Evolutionary conservation across 2,888 invertebrate genomes (phyloP).

Genomic region (Criorhina ranunculi): DNA sequence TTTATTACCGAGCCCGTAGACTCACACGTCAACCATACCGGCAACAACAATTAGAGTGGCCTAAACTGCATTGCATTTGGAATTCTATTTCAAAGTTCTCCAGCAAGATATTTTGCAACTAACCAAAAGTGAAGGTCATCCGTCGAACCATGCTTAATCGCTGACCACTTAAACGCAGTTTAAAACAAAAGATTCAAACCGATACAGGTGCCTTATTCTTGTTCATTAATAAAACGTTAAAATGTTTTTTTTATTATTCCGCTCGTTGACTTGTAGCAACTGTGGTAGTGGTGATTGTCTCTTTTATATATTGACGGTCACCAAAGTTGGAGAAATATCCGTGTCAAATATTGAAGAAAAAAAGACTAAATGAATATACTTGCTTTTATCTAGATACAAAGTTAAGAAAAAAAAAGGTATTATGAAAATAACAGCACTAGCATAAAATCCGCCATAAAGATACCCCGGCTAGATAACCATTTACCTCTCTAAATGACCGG

Average conservation of each 20-base stretch:
- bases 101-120: conserved; percentile 39
- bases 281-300: conserved; percentile 28
- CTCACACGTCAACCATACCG: not conserved
- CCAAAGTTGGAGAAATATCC: conserved; percentile 39
- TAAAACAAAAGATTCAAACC: conserved; percentile 51
- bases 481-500: conserved; percentile 59
- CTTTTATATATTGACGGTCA: conserved; percentile 44
- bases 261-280: not conserved
- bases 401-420: conserved; percentile 7
- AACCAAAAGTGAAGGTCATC: conserved; percentile 49
- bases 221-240: conserved; percentile 56
- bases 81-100: conserved; percentile 22
- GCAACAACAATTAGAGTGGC: conserved; percentile 6
- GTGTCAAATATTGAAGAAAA: conserved; percentile 54
- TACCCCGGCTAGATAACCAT: conserved; percentile 50
- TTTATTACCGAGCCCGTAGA: not conserved
- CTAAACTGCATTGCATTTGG: conserved; percentile 5
- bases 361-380: not conserved
- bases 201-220: conserved; percentile 44
- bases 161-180: conserved; percentile 25
- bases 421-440: conserved; percentile 33
- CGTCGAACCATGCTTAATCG: conserved; percentile 45
- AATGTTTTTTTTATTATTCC: conserved; percentile 23
- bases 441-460: conserved; percentile 52
- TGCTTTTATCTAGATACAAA: no score